Conservation (phyloP, 1,140 invertebrate species). For the Belonocnema kinseyi region DNA sequence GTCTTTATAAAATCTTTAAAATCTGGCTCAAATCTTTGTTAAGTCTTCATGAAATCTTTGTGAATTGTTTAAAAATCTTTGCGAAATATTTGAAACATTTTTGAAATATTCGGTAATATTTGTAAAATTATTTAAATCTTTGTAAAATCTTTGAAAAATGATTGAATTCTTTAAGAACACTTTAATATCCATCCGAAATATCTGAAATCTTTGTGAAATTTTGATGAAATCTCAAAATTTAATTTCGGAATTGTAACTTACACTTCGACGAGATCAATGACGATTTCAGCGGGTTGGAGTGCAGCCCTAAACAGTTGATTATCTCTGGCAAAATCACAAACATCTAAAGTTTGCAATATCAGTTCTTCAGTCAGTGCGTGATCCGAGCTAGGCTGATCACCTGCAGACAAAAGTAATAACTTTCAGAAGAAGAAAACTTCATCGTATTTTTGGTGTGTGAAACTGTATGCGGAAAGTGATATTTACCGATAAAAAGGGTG, state of each 20-base stretch:
- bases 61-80: too few relatives aligned
- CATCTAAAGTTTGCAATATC: constrained; percentile 65
- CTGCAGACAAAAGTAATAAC: constrained; percentile 38
- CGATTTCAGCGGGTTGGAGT: constrained; percentile 64
- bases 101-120: too few relatives aligned
- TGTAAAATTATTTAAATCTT: too few relatives aligned
- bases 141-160: too few relatives aligned
- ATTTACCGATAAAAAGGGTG: constrained; percentile 77
- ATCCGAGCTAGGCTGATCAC: constrained; percentile 59
- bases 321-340: constrained; percentile 67
- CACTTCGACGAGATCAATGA: constrained; percentile 72
- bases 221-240: too few relatives aligned
- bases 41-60: too few relatives aligned
- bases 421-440: not conserved
- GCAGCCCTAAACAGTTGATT: constrained; percentile 63
- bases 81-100: too few relatives aligned
- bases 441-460: constrained; percentile 21
- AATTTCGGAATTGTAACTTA: constrained; percentile 55
- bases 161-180: too few relatives aligned
- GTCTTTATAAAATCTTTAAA: too few relatives aligned
- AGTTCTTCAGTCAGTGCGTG: constrained; percentile 62
- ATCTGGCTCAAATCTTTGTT: too few relatives aligned
- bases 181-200: too few relatives aligned
- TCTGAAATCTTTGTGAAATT: too few relatives aligned
- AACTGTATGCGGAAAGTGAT: constrained; percentile 25